A percentile compares a stretch with the other conserved stretches of the same genome.
These are phyloP conservation scores for Epizoanthus illoricatus DNA, from an alignment of 92 coral and sea anemone genomes.

Conservation along the genomic window DNA sequence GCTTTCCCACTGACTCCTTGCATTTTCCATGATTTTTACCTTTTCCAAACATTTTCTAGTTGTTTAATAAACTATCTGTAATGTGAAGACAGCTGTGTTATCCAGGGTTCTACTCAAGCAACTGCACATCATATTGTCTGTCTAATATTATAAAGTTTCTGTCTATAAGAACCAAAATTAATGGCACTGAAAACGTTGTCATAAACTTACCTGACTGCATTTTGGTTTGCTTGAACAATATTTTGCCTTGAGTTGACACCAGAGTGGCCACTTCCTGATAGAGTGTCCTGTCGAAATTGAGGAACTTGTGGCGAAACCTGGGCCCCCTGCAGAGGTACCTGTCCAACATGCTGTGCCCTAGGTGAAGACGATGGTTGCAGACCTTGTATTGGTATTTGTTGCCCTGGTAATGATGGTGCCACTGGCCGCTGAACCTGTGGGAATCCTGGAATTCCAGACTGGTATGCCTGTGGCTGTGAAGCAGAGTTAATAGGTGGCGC, in stretches of 20 bases:
- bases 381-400: not conserved
- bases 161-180: not conserved
- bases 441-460: conserved; percentile 1
- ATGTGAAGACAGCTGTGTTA: too few species aligned
- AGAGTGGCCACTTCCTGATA: too few species aligned
- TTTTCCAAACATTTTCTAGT: too few species aligned
- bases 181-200: not conserved
- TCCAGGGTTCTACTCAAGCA: too few species aligned
- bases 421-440: conserved; percentile 18
- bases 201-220: conserved; percentile 20
- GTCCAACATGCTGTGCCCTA: conserved; percentile 19
- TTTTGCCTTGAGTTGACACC: not conserved
- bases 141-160: not conserved
- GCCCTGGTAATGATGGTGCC: conserved; percentile 6
- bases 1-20: too few species aligned
- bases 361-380: not conserved
- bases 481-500: not conserved
- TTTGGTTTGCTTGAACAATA: conserved; percentile 11
- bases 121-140: too few species aligned
- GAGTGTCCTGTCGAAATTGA: not conserved
- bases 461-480: conserved; percentile 17
- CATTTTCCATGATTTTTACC: too few species aligned
- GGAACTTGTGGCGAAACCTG: not conserved
- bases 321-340: conserved; percentile 8
- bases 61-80: too few species aligned